Percentiles rank a stretch among this genome's conserved stretches.
These are phyloP conservation scores for Magallana angulata DNA, from an alignment of 1,140 invertebrate genomes.

Conservation along the genomic window DNA sequence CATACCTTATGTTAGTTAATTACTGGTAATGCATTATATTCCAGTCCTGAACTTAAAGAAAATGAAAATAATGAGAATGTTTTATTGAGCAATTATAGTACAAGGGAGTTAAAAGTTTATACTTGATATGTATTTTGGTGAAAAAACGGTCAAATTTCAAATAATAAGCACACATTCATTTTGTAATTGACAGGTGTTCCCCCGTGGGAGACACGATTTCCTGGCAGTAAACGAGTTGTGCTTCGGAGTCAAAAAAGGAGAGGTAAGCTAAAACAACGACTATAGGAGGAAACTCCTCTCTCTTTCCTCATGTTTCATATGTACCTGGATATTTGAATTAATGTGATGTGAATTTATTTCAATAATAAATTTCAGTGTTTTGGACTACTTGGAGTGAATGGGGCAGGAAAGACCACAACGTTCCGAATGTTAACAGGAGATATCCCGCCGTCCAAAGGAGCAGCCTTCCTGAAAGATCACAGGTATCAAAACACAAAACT, in stretches of 20 bases:
- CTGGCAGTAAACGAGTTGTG: slow-evolving; percentile 86
- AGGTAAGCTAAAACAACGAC: slow-evolving; percentile 63
- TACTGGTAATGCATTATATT: too few relatives aligned
- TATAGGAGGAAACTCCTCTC: not conserved
- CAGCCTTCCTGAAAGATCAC: slow-evolving; percentile 80
- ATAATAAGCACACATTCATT: too few relatives aligned
- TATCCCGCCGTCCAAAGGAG: slow-evolving; percentile 83
- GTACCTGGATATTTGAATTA: not conserved
- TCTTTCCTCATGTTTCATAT: not conserved
- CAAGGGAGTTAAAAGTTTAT: too few relatives aligned
- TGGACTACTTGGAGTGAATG: slow-evolving; percentile 89
- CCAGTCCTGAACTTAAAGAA: too few relatives aligned
- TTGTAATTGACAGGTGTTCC: not conserved
- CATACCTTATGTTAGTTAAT: too few relatives aligned
- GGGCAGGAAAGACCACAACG: slow-evolving; percentile 94
- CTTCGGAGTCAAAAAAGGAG: slow-evolving; percentile 86
- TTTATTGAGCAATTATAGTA: too few relatives aligned
- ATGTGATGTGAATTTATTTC: not conserved
- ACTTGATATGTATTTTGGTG: too few relatives aligned
- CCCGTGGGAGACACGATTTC: slow-evolving; percentile 10
- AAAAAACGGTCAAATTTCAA: too few relatives aligned
- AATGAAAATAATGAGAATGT: too few relatives aligned
- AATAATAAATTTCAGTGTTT: slow-evolving; percentile 84
- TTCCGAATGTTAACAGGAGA: slow-evolving; percentile 90
- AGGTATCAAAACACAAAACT: slow-evolving; percentile 68